These are phyloP conservation scores for Poecilia gillii DNA, from an alignment of 2,797 vertebrate species.

Conservation along the genomic window DNA sequence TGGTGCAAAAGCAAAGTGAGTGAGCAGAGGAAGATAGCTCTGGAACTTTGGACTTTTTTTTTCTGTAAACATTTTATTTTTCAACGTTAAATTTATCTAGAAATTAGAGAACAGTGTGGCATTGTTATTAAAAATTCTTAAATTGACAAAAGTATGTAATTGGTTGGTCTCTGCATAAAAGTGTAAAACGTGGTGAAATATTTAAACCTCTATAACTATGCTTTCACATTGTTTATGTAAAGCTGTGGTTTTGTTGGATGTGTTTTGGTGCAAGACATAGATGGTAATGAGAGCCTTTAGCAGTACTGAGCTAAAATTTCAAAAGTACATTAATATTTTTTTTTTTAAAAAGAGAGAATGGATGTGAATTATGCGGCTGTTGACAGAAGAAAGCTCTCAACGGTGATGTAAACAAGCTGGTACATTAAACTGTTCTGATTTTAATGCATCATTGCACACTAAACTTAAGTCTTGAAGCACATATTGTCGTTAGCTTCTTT, in stretches of 20 bases:
- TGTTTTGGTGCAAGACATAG: not conserved
- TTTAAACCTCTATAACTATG: not conserved
- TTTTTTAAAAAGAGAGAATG: not conserved
- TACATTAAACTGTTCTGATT: not conserved
- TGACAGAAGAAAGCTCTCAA: not conserved
- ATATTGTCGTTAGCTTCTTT: not conserved
- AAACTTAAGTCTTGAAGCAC: not conserved
- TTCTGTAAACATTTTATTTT: not conserved
- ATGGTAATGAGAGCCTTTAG: not conserved
- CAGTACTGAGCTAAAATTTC: not conserved
- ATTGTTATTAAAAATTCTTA: not conserved
- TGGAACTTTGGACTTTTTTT: not conserved
- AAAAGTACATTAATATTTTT: not conserved
- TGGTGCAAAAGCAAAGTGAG: too few relatives aligned
- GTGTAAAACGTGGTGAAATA: not conserved
- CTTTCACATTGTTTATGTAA: not conserved
- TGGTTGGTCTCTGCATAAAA: not conserved
- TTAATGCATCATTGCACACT: not conserved
- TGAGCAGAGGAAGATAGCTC: too few relatives aligned
- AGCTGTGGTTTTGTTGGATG: not conserved
- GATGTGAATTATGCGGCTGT: not conserved
- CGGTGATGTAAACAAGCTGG: not conserved
- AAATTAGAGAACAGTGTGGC: not conserved
- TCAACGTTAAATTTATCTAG: not conserved
- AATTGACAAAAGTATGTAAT: not conserved